Base-by-base conservation (phyloP, 2,113 vertebrate genomes). In the Scytalopus superciliaris region DNA sequence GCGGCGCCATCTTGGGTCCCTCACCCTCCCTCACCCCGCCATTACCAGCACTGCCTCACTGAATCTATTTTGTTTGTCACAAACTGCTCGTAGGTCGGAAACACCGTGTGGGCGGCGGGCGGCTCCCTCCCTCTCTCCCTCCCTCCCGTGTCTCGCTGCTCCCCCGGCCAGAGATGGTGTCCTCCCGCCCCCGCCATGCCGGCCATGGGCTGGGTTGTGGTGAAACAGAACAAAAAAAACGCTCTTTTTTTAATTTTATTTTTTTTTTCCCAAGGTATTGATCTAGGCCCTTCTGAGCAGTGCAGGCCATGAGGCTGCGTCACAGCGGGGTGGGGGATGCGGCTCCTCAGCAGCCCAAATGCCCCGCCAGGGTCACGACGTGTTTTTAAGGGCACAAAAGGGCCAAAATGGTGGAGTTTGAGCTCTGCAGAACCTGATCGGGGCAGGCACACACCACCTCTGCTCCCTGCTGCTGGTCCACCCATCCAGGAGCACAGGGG, bases 281-380 rank as follows among this genome's bases (percentile, higher is more conserved):
- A 67, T 92, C 92, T 77, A 17, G 49, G 19, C 2, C 24, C 88
- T 60, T n/a, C 33, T 87, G n/a, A 60, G 35, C 45, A 49, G 39
- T 17, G 31, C 52, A 0, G 0, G 60, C 77, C 53, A 4, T 3
- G 64, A 37, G 40, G 70, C 33, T 44, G 13, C 1, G 0, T 9
- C 19, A 2, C 42, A 21, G 49, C 1, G 1, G 24, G 7, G 35
- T 27, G 49, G 63, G 22, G 49, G 49, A 42, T 56, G 49, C 68
- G 30, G 57, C 62, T 60, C 33, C 35, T 68, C 49, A 10, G 5
- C 39, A 73, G 25, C 44, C 28, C 72, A 55, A 66, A 30, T 0
- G 0, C 19, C 30, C 70, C 1, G 0, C 1, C 6, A 6, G 19
- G 14, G 21, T 52, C n/a, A 16, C 3, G 0, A 24, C 25, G 24